Base-by-base conservation (phyloP, 2,888 invertebrate species). In the Eubasilissa splendida region DNA sequence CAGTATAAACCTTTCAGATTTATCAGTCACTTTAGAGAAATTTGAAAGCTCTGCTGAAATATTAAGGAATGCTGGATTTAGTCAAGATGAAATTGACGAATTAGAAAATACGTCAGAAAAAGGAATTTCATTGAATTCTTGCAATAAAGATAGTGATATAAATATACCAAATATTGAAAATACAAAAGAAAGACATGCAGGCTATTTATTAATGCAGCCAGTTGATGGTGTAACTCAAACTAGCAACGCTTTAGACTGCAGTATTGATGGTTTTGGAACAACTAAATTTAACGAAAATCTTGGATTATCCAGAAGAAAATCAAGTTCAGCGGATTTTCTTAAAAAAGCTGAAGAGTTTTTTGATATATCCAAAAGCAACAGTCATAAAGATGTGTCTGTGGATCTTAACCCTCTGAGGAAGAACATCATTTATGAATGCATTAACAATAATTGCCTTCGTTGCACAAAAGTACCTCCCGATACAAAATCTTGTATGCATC, bases 1-100 rank as follows among this genome's bases (percentile, higher is more conserved):
- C 85, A 94, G 94, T 86, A 94, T 93, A n/a, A 94, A 95, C 86
- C 91, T 96, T 22, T 59, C 60, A 88, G 94, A 95, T 86, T 94
- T 95, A 86, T 93, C 93, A 80, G 93, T 94, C 84, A 95, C 95
- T 0, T 88, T 96, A 78, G 94, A 94, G 85, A 92, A 95, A 84
- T 96, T 95, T 86, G 96, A 95, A 87, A 96, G 94, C 87, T 94
- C 95, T 71, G 91, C 93, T 84, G 94, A 94, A 85, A 89, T 94
- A 58, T 86, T 94, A 31, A 89, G 91, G 81, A 92, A 91, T 85
- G 92, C 92, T 11, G 92, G 92, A 0, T 91, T 93, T 83, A 91
- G 91, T 80, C 90, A 91, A 84, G 91, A 92, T 82, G 92, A 92
- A 83, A 85, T 91, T 8, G 91, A 92, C 22, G 90, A 88, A 71